Evolutionary conservation across 2,113 vertebrate species (phyloP), one percentile per base, ranked within the genome.

Genomic region (Cynocephalus volans): DNA sequence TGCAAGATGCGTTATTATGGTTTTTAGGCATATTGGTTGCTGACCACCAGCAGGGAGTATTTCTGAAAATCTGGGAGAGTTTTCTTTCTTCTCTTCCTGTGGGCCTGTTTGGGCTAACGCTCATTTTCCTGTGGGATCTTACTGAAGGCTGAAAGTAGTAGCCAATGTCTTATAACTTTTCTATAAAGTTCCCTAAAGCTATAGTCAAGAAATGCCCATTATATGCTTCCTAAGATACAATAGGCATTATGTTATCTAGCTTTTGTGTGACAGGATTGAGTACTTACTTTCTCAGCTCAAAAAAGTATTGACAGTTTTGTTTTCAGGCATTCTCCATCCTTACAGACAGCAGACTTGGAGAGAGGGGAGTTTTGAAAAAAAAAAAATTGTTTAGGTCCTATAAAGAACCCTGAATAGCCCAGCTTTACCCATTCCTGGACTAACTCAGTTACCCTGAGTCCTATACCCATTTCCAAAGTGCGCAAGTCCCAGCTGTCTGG

Each of bases 81-180:
- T 82, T 73, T 52, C 33, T 81, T 64, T n/a, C 36, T 85, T 86
- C 2, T 52, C 18, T 93, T 56, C 33, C 8, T 12, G 26, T 48
- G 26, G 33, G 0, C 13, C 18, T 36, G 0, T 92, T 54, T 62
- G 15, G 21, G 31, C 0, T 3, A 75, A 23, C n/a, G 28, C 0
- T 85, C 21, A 79, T 73, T 60, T 95, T 88, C 24, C 64, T 23
- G 2, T 19, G 48, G 28, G 3, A 31, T 28, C 48, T 83, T 88
- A 58, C 31, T 79, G 7, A 56, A 84, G 7, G 15, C 14, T 45
- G 6, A 5, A 69, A 19, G 0, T 41, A 19, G 65, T 11, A 19
- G 23, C 33, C 64, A 54, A 23, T 26, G 5, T 48, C 50, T n/a
- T 73, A 52, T n/a, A 36, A 1, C 10, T 54, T 52, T 79, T 67